Evolutionary conservation across 2,113 vertebrate species (phyloP).

Genomic region (Callopanchax toddi): DNA sequence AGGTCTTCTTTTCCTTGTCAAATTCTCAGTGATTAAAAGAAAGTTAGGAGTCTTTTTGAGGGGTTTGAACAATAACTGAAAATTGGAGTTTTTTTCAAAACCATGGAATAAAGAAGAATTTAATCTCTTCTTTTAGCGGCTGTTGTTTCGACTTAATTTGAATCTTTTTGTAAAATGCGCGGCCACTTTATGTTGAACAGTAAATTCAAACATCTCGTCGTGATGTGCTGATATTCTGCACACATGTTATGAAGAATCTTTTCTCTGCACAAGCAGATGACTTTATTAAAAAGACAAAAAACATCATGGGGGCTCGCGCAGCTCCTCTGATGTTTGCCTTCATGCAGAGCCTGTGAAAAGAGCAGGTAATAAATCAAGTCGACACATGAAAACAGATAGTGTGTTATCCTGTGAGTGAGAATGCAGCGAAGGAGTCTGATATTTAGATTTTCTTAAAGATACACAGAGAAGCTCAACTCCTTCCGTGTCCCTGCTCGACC

Average conservation of each 20-base stretch:
- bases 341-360: constrained; percentile 52
- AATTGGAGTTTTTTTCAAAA: too few relatives aligned
- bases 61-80: too few relatives aligned
- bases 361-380: constrained; percentile 72
- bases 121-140: not conserved
- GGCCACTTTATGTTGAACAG: not conserved
- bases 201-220: constrained; percentile 8
- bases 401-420: constrained; percentile 62
- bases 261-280: constrained; percentile 36
- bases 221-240: constrained; percentile 30
- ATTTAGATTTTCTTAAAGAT: constrained; percentile 71
- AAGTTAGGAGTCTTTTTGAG: too few relatives aligned
- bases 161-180: not conserved
- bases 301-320: constrained; percentile 37
- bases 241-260: constrained; percentile 17
- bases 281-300: constrained; percentile 71
- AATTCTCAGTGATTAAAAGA: too few relatives aligned
- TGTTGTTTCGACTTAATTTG: not conserved
- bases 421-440: constrained; percentile 62
- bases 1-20: too few relatives aligned
- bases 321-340: constrained; percentile 67
- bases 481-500: constrained; percentile 53
- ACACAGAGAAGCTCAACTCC: constrained; percentile 43
- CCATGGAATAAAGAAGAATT: too few relatives aligned
- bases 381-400: constrained; percentile 73